A percentile compares a stretch with the other conserved stretches of the same genome.
Conservation (phyloP, 1,140 invertebrate genomes). For the Lutraria rhynchaena region DNA sequence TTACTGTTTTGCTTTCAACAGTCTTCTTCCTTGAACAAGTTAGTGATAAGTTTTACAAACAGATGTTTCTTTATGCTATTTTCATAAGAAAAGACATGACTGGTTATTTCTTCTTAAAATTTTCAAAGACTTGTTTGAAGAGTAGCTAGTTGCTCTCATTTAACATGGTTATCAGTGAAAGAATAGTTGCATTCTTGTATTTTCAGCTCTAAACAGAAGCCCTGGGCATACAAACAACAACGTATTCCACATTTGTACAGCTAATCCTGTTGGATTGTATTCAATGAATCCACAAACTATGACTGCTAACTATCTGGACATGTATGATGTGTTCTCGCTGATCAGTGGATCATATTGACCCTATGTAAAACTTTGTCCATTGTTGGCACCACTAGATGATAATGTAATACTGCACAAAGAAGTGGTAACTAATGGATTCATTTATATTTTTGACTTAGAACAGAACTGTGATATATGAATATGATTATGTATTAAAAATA, state of each 20-base stretch:
- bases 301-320: conserved; percentile 76
- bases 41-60: no score
- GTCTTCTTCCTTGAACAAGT: no score
- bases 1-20: no score
- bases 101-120: no score
- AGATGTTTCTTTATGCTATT: no score
- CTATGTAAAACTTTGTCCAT: conserved; percentile 75
- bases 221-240: conserved; percentile 78
- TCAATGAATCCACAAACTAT: conserved; percentile 79
- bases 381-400: conserved; percentile 76
- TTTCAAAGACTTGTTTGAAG: no score
- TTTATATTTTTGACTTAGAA: no score
- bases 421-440: conserved; percentile 68
- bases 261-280: conserved; percentile 84
- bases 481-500: no score
- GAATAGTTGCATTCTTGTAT: neutral
- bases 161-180: no score
- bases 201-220: conserved; percentile 58
- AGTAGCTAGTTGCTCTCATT: no score
- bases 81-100: no score
- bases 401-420: conserved; percentile 80
- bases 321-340: conserved; percentile 80
- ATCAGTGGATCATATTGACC: conserved; percentile 74
- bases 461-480: no score
- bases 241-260: conserved; percentile 83